Evolutionary conservation across 2,113 vertebrate genomes (phyloP).

Genomic region (Scytalopus superciliaris): DNA sequence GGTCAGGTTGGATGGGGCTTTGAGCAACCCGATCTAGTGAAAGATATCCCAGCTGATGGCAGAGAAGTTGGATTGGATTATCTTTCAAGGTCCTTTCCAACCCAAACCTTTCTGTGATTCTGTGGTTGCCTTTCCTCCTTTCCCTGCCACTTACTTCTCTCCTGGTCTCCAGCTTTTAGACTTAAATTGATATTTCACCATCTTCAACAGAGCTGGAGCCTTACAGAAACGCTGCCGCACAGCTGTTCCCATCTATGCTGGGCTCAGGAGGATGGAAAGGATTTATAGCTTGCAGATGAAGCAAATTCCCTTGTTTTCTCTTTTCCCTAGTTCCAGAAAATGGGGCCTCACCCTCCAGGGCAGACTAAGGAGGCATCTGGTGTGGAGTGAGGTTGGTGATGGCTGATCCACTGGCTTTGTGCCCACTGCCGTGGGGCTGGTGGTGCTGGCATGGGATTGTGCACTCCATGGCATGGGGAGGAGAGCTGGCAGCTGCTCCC

Average conservation of each 20-base stretch:
- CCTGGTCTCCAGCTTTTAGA: neutral
- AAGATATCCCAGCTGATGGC: neutral
- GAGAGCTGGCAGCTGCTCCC: neutral
- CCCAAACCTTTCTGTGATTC: neutral
- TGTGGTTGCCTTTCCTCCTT: neutral
- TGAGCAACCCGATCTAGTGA: neutral
- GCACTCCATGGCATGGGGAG: rapidly evolving
- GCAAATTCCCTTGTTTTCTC: neutral
- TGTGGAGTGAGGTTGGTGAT: neutral
- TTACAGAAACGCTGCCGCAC: neutral
- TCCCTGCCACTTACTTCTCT: neutral
- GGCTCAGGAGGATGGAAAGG: neutral
- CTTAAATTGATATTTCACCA: neutral
- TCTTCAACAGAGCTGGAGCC: neutral
- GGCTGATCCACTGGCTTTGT: neutral
- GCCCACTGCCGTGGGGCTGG: rapidly evolving
- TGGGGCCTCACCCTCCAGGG: neutral
- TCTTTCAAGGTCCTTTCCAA: neutral
- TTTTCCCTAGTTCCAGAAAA: neutral
- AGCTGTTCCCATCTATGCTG: neutral
- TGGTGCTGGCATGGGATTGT: rapidly evolving
- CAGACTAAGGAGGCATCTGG: neutral
- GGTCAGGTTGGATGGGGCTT: neutral
- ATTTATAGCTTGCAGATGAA: slow-evolving; percentile 21
- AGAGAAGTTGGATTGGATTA: neutral